Base-by-base conservation (phyloP, 2,113 vertebrate species). In the Porphyrio hochstetteri region DNA sequence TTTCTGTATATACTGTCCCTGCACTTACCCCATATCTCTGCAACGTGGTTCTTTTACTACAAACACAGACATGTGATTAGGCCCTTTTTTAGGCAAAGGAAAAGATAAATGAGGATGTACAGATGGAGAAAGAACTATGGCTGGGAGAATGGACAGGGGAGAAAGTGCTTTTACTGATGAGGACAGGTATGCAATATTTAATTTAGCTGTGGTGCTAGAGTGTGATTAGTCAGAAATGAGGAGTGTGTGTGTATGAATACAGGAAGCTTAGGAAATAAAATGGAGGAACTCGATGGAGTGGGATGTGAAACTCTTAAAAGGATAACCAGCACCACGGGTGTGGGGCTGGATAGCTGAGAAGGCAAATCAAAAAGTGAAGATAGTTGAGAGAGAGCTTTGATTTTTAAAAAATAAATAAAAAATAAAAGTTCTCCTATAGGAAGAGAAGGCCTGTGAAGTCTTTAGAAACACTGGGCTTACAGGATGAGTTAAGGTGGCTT, bases 221-320 rank as follows among this genome's bases (percentile, higher is more conserved):
- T 79, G 81, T 89, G 95, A 83, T 20, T 8, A 13, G 40, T 60
- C 12, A 91, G 53, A 61, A 35, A 0, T 24, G 57, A 92, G 85
- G 44, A 7, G 67, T 72, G 81, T 61, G 74, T 8, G 20, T n/a
- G 1, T 9, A 31, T 2, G 60, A 82, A 68, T 40, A 61, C 67
- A 90, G 89, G 87, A 88, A 91, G 90, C 82, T 79, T 72, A 18
- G 87, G 93, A 69, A 82, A 63, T 50, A 70, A 86, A 91, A 77
- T 93, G 90, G 93, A 80, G 79, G 76, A 78, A 63, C 55, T 53
- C 53, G 6, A 42, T 85, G 56, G 77, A 79, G 85, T 38, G 91
- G 90, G 55, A 86, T 93, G 57, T 61, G 91, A 92, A 95, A 82
- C 48, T n/a, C 31, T 44, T 24, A 2, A 38, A 36, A 36, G 70